Evolutionary conservation across 1,140 invertebrate genomes (phyloP).

Genomic region (Trachymyrmex septentrionalis): DNA sequence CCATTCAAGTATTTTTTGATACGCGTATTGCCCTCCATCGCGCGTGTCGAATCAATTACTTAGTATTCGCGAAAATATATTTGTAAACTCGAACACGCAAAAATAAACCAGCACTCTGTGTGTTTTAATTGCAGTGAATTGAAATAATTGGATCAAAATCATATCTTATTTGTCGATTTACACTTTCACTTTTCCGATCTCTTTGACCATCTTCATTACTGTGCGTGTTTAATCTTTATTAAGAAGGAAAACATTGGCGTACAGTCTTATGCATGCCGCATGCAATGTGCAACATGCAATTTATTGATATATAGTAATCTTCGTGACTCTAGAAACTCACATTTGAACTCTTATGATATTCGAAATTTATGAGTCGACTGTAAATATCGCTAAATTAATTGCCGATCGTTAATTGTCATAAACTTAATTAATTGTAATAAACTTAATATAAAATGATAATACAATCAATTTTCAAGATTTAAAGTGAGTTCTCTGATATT

Average conservation of each 20-base stretch:
- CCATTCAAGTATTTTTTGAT: slow-evolving; percentile 5
- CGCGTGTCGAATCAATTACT: slow-evolving; percentile 19
- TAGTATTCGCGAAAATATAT: background rate
- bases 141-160: background rate
- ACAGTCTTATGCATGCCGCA: background rate
- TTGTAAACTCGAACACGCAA: slow-evolving; percentile 2
- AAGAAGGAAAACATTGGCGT: background rate
- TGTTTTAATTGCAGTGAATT: slow-evolving; percentile 40
- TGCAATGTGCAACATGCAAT: background rate
- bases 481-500: background rate
- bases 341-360: background rate
- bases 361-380: background rate
- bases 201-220: background rate
- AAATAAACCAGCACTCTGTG: slow-evolving; percentile 17
- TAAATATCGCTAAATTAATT: slow-evolving; percentile 18
- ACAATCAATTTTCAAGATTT: background rate
- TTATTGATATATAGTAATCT: slow-evolving; percentile 7
- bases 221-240: background rate
- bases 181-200: slow-evolving; percentile 21
- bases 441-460: background rate
- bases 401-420: background rate
- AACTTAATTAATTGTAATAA: background rate
- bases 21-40: slow-evolving; percentile 5
- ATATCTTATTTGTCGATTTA: background rate
- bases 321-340: background rate